phyloP scores from a whole-genome alignment of 2,888 invertebrate genomes.

The Noctua pronuba region DNA sequence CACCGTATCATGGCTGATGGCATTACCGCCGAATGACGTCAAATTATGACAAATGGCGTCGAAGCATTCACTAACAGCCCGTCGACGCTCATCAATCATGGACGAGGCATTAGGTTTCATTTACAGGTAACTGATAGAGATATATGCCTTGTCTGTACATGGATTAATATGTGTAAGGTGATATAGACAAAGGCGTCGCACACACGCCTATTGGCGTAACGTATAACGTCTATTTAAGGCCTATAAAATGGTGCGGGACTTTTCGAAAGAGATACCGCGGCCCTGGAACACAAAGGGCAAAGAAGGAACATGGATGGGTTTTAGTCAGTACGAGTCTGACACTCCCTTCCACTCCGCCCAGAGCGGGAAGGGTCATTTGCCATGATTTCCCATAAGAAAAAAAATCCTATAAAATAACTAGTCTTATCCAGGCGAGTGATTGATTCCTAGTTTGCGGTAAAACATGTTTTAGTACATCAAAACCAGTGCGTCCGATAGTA shows the following conservation, averaged over 20 bases:
- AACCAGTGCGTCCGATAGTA: background rate
- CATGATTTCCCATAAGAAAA: too few species aligned
- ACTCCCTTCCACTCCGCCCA: too few species aligned
- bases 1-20: conserved; percentile 46
- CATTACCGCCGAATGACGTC: conserved; percentile 72
- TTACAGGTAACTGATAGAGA: conserved; percentile 57
- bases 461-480: background rate
- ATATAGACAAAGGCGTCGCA: conserved; percentile 1
- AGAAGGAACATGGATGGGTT: too few species aligned
- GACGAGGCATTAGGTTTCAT: conserved; percentile 64
- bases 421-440: background rate
- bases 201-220: background rate
- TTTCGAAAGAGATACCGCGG: too few species aligned
- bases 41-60: conserved; percentile 82
- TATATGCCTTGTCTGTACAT: conserved; percentile 35
- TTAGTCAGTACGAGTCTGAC: too few species aligned
- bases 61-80: conserved; percentile 62
- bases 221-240: background rate
- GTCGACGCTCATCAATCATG: conserved; percentile 71
- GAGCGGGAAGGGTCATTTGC: too few species aligned
- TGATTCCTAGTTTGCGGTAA: background rate
- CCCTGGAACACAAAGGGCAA: too few species aligned
- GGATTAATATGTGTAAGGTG: conserved; percentile 39
- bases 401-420: background rate
- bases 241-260: too few species aligned